phyloP scores from a whole-genome alignment of 2,888 invertebrate genomes.

The Idaea dimidiata region DNA sequence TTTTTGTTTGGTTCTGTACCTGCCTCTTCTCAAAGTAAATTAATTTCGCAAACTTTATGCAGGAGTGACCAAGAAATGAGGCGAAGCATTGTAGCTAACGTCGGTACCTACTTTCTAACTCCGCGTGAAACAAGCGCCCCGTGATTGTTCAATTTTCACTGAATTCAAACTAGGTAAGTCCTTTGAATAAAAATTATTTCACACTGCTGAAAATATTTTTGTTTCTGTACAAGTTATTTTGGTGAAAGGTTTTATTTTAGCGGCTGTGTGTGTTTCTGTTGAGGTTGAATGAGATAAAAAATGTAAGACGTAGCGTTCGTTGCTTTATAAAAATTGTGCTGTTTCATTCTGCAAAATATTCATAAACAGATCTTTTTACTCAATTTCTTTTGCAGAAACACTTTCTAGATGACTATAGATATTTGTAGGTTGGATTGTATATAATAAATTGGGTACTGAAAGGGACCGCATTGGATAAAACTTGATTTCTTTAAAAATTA shows the following conservation, averaged over 20 bases:
- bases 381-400: no score
- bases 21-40: constrained; percentile 35
- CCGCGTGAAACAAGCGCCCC: constrained; percentile 25
- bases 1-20: constrained; percentile 37
- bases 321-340: no score
- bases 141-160: constrained; percentile 29
- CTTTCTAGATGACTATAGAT: no score
- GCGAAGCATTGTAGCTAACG: constrained; percentile 18
- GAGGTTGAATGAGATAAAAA: neutral
- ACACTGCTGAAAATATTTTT: neutral
- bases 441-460: no score
- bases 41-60: constrained; percentile 35
- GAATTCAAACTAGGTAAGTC: constrained; percentile 16
- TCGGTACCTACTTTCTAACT: constrained; percentile 31
- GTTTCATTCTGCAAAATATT: no score
- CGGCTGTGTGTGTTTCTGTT: no score
- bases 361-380: no score
- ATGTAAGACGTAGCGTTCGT: neutral
- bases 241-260: no score
- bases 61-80: constrained; percentile 30
- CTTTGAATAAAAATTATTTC: constrained; percentile 24
- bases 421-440: no score
- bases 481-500: no score
- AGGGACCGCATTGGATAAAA: no score
- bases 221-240: neutral